A percentile compares a stretch with the other conserved stretches of the same genome.
phyloP scores from a whole-genome alignment of 2,888 invertebrate species.

The Himalopsyche kuldschensis region DNA sequence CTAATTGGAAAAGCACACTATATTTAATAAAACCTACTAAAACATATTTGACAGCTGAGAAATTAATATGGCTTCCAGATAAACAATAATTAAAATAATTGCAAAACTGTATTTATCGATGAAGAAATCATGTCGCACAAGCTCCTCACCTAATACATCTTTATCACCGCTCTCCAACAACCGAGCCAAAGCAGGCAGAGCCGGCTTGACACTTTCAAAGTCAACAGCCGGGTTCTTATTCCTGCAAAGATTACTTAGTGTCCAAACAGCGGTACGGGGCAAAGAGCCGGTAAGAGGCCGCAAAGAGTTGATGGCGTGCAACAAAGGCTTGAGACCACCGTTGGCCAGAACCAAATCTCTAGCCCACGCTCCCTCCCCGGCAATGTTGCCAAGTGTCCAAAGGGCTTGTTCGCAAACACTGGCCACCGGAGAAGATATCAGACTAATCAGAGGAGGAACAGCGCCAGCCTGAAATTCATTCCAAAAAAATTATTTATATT shows the following conservation, averaged over 20 bases:
- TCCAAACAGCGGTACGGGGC: conserved; percentile 89
- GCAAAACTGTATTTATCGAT: too few species aligned
- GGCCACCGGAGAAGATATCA: conserved; percentile 69
- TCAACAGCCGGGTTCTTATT: conserved; percentile 91
- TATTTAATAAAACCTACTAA: too few species aligned
- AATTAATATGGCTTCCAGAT: too few species aligned
- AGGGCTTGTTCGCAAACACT: conserved; percentile 90
- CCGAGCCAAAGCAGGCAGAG: conserved; percentile 75
- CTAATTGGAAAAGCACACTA: conserved; percentile 45
- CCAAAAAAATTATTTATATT: not conserved
- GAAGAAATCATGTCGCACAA: too few species aligned
- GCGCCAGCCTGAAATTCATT: conserved; percentile 69
- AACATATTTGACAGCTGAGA: too few species aligned
- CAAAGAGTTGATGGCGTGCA: conserved; percentile 60
- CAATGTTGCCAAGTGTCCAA: conserved; percentile 96
- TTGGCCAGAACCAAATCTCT: conserved; percentile 78
- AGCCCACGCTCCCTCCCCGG: conserved; percentile 81
- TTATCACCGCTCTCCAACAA: conserved; percentile 71
- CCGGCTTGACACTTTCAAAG: conserved; percentile 72
- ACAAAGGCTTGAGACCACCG: conserved; percentile 73
- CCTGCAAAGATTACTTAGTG: conserved; percentile 90
- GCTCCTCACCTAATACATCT: conserved; percentile 70
- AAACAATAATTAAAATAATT: too few species aligned
- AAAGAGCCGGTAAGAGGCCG: conserved; percentile 55
- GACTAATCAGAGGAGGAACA: conserved; percentile 74